Conservation (phyloP, 2,797 vertebrate genomes). For the Acrossocheilus wenchowensis region DNA sequence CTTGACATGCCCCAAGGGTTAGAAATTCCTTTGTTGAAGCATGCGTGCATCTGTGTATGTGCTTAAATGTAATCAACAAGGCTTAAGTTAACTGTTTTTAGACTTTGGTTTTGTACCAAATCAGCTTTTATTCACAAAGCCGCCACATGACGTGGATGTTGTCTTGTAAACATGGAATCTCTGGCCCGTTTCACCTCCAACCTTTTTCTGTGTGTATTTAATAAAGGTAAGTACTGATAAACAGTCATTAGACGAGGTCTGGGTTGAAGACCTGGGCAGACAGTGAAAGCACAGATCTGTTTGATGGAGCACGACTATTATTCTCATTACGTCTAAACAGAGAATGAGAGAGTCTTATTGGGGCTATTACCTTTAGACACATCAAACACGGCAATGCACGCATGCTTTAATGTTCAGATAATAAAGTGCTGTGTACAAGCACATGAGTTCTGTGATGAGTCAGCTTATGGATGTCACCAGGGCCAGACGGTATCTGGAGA, state of each 20-base stretch:
- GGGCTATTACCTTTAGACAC: slow-evolving; percentile 54
- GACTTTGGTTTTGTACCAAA: slow-evolving; percentile 26
- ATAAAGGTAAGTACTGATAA: slow-evolving; percentile 73
- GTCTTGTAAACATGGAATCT: slow-evolving; percentile 36
- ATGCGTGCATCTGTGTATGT: slow-evolving; percentile 25
- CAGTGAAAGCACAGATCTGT: slow-evolving; percentile 48
- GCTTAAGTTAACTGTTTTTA: slow-evolving; percentile 31
- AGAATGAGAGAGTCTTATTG: slow-evolving; percentile 42
- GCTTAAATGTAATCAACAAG: slow-evolving; percentile 6
- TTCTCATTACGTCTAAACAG: slow-evolving; percentile 54
- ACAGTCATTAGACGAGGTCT: slow-evolving; percentile 55
- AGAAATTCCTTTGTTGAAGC: slow-evolving; percentile 51
- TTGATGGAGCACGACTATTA: slow-evolving; percentile 52
- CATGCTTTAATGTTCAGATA: slow-evolving; percentile 37
- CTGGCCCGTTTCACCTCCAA: slow-evolving; percentile 41
- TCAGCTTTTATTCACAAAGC: slow-evolving; percentile 46
- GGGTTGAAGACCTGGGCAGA: slow-evolving; percentile 36
- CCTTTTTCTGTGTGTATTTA: slow-evolving; percentile 39
- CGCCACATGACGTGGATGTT: slow-evolving; percentile 7
- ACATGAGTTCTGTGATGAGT: slow-evolving; percentile 10
- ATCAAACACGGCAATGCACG: slow-evolving; percentile 44
- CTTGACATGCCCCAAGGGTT: slow-evolving; percentile 50
- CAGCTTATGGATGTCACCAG: slow-evolving; percentile 7
- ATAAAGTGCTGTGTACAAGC: slow-evolving; percentile 8
- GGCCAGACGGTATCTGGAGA: background rate